Evolutionary conservation across 1,140 invertebrate genomes (phyloP).

Genomic region (Nomia melanderi): DNA sequence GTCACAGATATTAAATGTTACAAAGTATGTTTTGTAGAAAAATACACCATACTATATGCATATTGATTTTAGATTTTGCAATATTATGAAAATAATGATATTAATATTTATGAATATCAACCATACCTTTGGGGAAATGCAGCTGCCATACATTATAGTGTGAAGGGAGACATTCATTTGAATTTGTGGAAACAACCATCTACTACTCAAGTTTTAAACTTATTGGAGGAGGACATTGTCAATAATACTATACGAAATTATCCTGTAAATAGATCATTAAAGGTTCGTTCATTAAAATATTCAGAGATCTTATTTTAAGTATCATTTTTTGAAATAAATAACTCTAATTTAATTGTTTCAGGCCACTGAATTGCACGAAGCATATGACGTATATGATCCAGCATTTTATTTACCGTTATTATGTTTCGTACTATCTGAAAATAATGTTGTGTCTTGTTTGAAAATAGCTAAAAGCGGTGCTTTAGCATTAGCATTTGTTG

Average conservation of each 20-base stretch:
- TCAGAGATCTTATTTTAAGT: background rate
- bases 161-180: slow-evolving; percentile 83
- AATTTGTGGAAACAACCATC: slow-evolving; percentile 86
- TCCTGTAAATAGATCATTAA: slow-evolving; percentile 78
- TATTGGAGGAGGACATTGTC: slow-evolving; percentile 84
- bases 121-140: slow-evolving; percentile 91
- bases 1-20: background rate
- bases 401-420: slow-evolving; percentile 87
- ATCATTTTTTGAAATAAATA: background rate
- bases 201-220: slow-evolving; percentile 86
- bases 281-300: slow-evolving; percentile 58
- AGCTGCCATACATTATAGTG: slow-evolving; percentile 88
- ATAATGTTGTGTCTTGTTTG: slow-evolving; percentile 84
- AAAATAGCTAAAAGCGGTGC: slow-evolving; percentile 85
- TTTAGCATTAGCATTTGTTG: slow-evolving; percentile 84
- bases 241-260: slow-evolving; percentile 87
- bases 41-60: slow-evolving; percentile 11
- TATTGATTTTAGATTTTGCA: slow-evolving; percentile 79
- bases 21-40: background rate
- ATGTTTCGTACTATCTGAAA: slow-evolving; percentile 84
- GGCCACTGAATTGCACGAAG: slow-evolving; percentile 25
- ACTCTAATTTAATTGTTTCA: slow-evolving; percentile 10
- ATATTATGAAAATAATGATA: slow-evolving; percentile 83
- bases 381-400: slow-evolving; percentile 84
- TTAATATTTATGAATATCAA: slow-evolving; percentile 85